These are phyloP conservation scores for Trachelipus rathkii DNA, from an alignment of 1,140 invertebrate species.

Conservation along the genomic window DNA sequence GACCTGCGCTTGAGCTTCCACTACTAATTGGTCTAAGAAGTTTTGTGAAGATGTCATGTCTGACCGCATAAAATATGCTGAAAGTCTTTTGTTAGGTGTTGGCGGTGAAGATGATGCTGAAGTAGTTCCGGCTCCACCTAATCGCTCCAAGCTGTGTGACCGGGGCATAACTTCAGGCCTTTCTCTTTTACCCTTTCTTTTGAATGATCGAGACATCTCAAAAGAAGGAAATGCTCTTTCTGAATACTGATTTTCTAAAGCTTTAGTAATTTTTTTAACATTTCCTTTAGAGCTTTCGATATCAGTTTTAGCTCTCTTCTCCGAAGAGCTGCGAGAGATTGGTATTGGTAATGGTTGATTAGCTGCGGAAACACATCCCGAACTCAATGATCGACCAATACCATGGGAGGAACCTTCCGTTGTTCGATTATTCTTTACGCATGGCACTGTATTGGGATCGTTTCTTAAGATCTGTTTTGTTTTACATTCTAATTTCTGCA, in stretches of 20 bases:
- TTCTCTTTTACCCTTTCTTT: constrained; percentile 32
- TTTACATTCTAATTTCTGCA: constrained; percentile 46
- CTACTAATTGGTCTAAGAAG: constrained; percentile 32
- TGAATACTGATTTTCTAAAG: constrained; percentile 45
- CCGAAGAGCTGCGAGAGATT: constrained; percentile 41
- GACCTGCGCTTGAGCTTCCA: constrained; percentile 27
- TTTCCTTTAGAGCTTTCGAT: constrained; percentile 43
- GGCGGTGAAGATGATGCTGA: constrained; percentile 33
- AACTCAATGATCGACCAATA: constrained; percentile 24
- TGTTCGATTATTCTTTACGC: not conserved
- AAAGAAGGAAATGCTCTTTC: not conserved
- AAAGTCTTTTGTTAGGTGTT: not conserved
- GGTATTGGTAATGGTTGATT: not conserved
- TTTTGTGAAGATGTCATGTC: constrained; percentile 12
- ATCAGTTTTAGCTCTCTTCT: constrained; percentile 43
- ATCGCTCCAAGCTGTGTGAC: constrained; percentile 42
- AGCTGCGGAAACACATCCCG: not conserved
- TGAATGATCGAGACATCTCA: constrained; percentile 30
- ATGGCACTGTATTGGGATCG: not conserved
- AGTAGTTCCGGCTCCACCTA: constrained; percentile 25
- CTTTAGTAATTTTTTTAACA: constrained; percentile 48
- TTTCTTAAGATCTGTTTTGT: constrained; percentile 20
- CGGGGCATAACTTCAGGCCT: constrained; percentile 19
- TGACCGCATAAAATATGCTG: not conserved
- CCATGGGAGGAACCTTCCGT: not conserved